Evolutionary conservation across 2,888 invertebrate genomes (phyloP).

Genomic region (Hirtodrosophila duncani): DNA sequence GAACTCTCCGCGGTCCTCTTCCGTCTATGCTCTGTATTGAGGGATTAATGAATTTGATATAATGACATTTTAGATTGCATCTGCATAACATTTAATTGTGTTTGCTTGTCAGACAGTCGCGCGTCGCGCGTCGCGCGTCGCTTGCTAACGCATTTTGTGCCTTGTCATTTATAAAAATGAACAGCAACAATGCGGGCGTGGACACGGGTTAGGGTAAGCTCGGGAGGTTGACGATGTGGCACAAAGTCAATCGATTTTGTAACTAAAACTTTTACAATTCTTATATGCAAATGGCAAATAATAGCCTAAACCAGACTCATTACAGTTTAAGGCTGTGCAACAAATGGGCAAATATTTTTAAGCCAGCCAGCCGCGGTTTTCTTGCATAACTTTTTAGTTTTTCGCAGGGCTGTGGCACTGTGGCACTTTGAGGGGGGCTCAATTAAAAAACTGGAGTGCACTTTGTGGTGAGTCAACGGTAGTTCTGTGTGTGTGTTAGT

Average conservation of each 20-base stretch:
- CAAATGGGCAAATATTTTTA: conserved; percentile 40
- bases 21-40: conserved; percentile 53
- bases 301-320: conserved; percentile 34
- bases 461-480: conserved; percentile 22
- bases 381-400: too few species aligned
- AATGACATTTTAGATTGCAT: conserved; percentile 76
- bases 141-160: conserved; percentile 57
- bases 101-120: conserved; percentile 59
- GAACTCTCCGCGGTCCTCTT: too few species aligned
- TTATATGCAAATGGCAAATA: conserved; percentile 53
- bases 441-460: conserved; percentile 58
- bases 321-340: conserved; percentile 44
- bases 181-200: conserved; percentile 8
- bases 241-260: conserved; percentile 41
- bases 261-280: conserved; percentile 29
- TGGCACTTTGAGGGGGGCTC: conserved; percentile 14
- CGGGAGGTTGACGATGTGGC: neutral
- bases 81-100: conserved; percentile 76
- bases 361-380: conserved; percentile 8
- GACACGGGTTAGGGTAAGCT: neutral
- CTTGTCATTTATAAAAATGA: conserved; percentile 62
- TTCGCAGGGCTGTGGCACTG: neutral
- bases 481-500: conserved; percentile 33
- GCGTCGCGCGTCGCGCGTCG: neutral
- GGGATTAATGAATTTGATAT: conserved; percentile 76